Conservation (phyloP, 1,140 invertebrate genomes). For the Mercenaria mercenaria region DNA sequence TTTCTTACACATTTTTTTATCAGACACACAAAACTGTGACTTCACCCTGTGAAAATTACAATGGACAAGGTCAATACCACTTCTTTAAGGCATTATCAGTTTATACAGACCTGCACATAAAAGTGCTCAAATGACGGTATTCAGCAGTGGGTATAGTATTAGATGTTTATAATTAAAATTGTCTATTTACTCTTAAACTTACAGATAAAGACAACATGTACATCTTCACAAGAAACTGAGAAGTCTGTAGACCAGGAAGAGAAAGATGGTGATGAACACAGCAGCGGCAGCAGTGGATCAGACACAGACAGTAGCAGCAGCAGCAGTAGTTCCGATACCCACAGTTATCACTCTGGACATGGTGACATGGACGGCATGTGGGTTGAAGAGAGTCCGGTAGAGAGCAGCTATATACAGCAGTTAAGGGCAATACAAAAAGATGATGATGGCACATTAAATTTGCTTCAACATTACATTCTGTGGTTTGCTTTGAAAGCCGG, state of each 20-base stretch:
- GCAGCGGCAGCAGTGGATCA: background rate
- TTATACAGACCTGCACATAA: too few species aligned
- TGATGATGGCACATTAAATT: background rate
- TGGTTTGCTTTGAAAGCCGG: background rate
- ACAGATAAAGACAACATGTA: background rate
- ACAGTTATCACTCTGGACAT: background rate
- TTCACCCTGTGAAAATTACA: too few species aligned
- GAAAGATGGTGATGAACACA: background rate
- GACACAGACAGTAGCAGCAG: background rate
- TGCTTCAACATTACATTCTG: background rate
- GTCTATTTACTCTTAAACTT: background rate
- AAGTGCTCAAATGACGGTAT: too few species aligned
- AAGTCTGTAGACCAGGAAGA: background rate
- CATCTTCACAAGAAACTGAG: background rate
- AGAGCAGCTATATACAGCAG: background rate
- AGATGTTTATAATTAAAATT: too few species aligned
- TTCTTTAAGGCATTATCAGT: too few species aligned
- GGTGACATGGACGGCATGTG: background rate
- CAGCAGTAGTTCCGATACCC: background rate
- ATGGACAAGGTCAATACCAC: too few species aligned
- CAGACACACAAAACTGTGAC: too few species aligned
- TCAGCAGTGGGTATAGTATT: too few species aligned
- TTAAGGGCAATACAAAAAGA: background rate
- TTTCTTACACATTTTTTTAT: too few species aligned
- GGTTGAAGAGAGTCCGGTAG: background rate